phyloP scores from a whole-genome alignment of 2,797 vertebrate species.

The Epinephelus awoara region DNA sequence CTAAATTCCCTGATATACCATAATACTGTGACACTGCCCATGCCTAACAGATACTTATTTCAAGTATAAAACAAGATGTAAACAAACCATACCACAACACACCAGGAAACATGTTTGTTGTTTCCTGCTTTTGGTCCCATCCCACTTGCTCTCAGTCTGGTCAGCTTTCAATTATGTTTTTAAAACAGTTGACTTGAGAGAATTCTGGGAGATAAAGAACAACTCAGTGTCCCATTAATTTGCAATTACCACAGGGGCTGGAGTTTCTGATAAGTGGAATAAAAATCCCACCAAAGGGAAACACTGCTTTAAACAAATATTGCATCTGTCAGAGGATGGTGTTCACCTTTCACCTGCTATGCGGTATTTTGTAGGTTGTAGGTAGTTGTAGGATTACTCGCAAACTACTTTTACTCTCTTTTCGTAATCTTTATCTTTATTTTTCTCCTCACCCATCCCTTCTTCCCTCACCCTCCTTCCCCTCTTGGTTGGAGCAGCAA shows the following conservation, averaged over 20 bases:
- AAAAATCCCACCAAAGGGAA: background rate
- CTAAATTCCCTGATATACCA: no score
- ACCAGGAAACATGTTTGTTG: background rate
- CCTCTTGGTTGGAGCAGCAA: conserved; percentile 92
- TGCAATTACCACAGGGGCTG: background rate
- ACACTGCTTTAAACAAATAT: background rate
- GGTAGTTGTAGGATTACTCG: conserved; percentile 28
- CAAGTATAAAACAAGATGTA: background rate
- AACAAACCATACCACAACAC: background rate
- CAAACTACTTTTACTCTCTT: conserved; percentile 31
- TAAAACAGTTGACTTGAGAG: background rate
- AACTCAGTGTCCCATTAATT: background rate
- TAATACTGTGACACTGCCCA: no score
- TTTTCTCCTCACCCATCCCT: conserved; percentile 73
- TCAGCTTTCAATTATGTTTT: background rate
- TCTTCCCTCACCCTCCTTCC: conserved; percentile 71
- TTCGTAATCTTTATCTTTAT: conserved; percentile 27
- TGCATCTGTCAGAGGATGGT: background rate
- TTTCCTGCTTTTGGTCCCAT: background rate
- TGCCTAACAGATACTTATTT: background rate
- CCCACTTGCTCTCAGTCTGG: background rate
- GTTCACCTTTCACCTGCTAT: background rate
- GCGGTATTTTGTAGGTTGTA: background rate
- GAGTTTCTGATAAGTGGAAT: conserved; percentile 7
- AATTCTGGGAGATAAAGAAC: background rate